A percentile compares a stretch with the other conserved stretches of the same genome.
These are phyloP conservation scores for Apostichopus californicus DNA, from an alignment of 35 echinoderm and acorn worm genomes.

Conservation along the genomic window DNA sequence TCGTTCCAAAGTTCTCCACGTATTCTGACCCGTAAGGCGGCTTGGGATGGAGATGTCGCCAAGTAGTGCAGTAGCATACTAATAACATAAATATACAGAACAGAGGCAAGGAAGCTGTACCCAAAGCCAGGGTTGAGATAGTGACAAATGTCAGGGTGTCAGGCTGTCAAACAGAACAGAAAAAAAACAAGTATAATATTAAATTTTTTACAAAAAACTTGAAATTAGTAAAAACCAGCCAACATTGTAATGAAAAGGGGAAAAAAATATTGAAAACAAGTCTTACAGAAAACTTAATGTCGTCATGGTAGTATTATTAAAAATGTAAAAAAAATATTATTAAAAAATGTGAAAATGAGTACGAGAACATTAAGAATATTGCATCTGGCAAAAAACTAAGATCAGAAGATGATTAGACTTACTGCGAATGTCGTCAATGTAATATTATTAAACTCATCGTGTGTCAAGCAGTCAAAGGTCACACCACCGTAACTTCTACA, in stretches of 20 bases:
- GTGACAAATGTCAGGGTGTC: constrained; percentile 48
- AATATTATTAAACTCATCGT: constrained; percentile 34
- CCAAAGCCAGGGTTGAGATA: constrained; percentile 23
- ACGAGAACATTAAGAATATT: too few species aligned
- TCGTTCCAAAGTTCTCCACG: constrained; percentile 49
- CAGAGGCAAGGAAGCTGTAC: constrained; percentile 19
- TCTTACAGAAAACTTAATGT: too few species aligned
- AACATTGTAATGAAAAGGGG: too few species aligned
- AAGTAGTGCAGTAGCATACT: constrained; percentile 72
- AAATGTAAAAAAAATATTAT: too few species aligned
- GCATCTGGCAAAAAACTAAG: too few species aligned
- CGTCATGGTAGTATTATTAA: too few species aligned
- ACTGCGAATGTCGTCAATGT: neutral
- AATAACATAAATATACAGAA: constrained; percentile 58
- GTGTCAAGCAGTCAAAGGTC: constrained; percentile 42
- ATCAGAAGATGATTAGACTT: neutral
- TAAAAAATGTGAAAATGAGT: too few species aligned
- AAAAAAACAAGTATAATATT: constrained; percentile 5
- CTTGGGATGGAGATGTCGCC: constrained; percentile 68
- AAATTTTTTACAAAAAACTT: neutral
- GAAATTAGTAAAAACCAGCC: neutral
- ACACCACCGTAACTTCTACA: constrained; percentile 49
- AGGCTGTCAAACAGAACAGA: constrained; percentile 31
- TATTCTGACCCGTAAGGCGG: constrained; percentile 58
- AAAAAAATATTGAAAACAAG: too few species aligned